Evolutionary conservation across 2,888 invertebrate genomes (phyloP), one percentile per base, ranked within the genome.

Genomic region (Cataglyphis altisquamis): DNA sequence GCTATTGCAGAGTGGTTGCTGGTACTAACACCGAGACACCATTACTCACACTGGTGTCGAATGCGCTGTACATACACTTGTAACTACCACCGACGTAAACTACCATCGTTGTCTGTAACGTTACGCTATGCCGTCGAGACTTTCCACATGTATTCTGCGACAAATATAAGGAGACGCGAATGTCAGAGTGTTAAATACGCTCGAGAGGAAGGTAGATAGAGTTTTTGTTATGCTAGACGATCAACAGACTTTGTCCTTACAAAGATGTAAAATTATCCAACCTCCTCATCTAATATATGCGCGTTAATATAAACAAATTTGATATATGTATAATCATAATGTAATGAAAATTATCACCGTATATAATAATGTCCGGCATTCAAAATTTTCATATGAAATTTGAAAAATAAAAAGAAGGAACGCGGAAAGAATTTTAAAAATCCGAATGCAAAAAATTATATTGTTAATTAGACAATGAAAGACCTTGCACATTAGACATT

Each of bases 401-500:
- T 57, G 39, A 77, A n/a, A 66, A 9, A 41, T 29, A 52, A 21
- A 18, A 36, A 45, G 15, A 36, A 9, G 36, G 66, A 52, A 66
- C 36, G n/a, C 36, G n/a, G 6, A 55, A 55, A 55, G n/a, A 36
- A 15, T 63, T 18, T 9, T 55, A 4, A 55, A 45, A 62, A 67
- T n/a, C 29, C n/a, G 39, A 55, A 39, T 4, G 29, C 62, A 36
- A 12, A 73, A 80, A 72, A 86, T 82, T 74, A 75, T 68, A 75
- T 63, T 63, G 39, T 36, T 83, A 92, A 88, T 85, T 82, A 87
- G 83, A 86, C 88, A 87, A 88, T 90, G 52, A 29, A 88, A 89
- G 89, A 91, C 85, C 89, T 91, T 85, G 86, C 88, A 90, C 89
- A 87, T 88, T 90, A 90, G 86, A 89, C 86, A 89, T 89, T 86